Percentiles rank a stretch among this genome's conserved stretches.
phyloP scores from a whole-genome alignment of 2,797 vertebrate genomes.

The Danio aesculapii region DNA sequence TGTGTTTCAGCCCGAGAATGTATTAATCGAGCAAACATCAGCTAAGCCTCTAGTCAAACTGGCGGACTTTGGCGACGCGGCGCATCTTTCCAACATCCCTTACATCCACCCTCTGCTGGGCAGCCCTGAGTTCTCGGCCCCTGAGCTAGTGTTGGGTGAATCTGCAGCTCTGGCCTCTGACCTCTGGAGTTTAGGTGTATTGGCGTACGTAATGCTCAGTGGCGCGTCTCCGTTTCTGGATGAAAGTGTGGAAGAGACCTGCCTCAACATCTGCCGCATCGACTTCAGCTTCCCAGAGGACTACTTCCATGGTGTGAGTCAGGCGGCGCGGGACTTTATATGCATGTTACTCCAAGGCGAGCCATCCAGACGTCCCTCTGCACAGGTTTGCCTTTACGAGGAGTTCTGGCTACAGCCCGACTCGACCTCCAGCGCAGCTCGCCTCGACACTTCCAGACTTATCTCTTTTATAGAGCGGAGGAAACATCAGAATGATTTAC shows the following conservation, averaged over 20 bases:
- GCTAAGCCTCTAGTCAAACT: slow-evolving; percentile 88
- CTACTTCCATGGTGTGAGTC: slow-evolving; percentile 94
- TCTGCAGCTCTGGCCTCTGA: slow-evolving; percentile 92
- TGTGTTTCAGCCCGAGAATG: slow-evolving; percentile 90
- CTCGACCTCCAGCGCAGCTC: slow-evolving; percentile 68
- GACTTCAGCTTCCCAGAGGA: slow-evolving; percentile 98
- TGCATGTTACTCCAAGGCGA: slow-evolving; percentile 89
- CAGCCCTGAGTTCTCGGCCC: slow-evolving; percentile 96
- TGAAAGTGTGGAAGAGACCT: slow-evolving; percentile 96
- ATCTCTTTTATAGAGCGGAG: slow-evolving; percentile 96
- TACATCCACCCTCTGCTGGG: slow-evolving; percentile 92
- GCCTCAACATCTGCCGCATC: slow-evolving; percentile 97
- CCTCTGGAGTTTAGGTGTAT: slow-evolving; percentile 95
- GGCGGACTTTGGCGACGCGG: slow-evolving; percentile 93
- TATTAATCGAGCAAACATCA: slow-evolving; percentile 90
- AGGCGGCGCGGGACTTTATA: slow-evolving; percentile 92
- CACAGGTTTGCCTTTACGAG: slow-evolving; percentile 86
- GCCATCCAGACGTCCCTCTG: slow-evolving; percentile 85
- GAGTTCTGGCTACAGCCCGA: slow-evolving; percentile 91
- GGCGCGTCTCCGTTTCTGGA: slow-evolving; percentile 98
- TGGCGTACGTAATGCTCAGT: slow-evolving; percentile 96
- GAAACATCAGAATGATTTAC: slow-evolving; percentile 97
- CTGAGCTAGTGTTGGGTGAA: slow-evolving; percentile 95
- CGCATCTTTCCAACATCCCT: slow-evolving; percentile 89
- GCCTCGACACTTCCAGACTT: slow-evolving; percentile 93